Evolutionary conservation across 2,113 vertebrate genomes (phyloP).

Genomic region (Tachysurus vachellii): DNA sequence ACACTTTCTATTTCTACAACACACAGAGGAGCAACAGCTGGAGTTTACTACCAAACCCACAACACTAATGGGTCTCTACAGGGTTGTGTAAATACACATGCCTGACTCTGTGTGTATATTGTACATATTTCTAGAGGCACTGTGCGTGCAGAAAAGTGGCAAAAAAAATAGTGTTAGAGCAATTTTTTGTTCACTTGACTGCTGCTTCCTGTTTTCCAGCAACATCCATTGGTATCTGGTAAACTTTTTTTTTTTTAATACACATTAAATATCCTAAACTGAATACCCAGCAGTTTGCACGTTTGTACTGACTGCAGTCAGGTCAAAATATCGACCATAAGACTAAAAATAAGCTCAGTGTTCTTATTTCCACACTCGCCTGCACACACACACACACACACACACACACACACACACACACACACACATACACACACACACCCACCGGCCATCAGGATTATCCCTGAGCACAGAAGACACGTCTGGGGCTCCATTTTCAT

Average conservation of each 20-base stretch:
- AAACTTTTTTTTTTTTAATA: background rate
- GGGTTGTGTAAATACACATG: slow-evolving; percentile 36
- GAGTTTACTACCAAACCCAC: slow-evolving; percentile 36
- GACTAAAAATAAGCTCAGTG: background rate
- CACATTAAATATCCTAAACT: background rate
- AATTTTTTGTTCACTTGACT: background rate
- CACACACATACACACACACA: background rate
- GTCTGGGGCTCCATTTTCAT: background rate
- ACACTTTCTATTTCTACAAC: slow-evolving; percentile 35
- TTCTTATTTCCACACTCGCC: background rate
- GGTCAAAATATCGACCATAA: background rate
- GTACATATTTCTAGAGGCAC: slow-evolving; percentile 14
- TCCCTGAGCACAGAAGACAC: background rate
- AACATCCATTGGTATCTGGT: background rate
- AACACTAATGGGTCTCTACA: slow-evolving; percentile 22
- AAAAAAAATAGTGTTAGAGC: background rate
- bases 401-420: background rate
- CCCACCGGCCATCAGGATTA: background rate
- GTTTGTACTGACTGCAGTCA: background rate
- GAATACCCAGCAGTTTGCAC: background rate
- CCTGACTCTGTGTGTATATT: slow-evolving; percentile 10
- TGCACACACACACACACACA: background rate
- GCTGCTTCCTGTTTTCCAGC: background rate
- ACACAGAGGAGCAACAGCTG: slow-evolving; percentile 29
- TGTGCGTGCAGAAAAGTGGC: slow-evolving; percentile 34